A percentile compares a stretch with the other conserved stretches of the same genome.
These are phyloP conservation scores for Morus bassanus DNA, from an alignment of 2,797 vertebrate genomes.

Conservation along the genomic window DNA sequence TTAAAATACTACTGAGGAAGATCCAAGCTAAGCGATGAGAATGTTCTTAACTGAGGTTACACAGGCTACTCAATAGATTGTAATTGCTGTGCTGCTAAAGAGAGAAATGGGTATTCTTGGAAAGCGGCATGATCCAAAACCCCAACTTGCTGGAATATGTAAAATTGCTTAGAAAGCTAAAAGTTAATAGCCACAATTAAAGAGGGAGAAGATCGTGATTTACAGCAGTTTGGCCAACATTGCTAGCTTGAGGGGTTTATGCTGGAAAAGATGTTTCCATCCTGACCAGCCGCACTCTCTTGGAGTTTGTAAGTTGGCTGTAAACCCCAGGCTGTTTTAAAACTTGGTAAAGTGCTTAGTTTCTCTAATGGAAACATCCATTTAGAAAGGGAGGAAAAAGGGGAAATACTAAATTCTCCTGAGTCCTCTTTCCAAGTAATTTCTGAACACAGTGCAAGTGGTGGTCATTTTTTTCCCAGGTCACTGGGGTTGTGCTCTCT, in stretches of 20 bases:
- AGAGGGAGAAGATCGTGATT: background rate
- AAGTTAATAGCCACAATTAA: background rate
- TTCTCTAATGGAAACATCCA: background rate
- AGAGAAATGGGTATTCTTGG: background rate
- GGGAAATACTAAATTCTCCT: background rate
- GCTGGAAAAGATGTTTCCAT: background rate
- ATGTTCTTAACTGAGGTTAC: background rate
- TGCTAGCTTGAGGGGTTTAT: background rate
- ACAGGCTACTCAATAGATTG: background rate
- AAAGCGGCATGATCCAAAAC: background rate
- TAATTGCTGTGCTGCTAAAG: background rate
- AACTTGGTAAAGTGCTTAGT: background rate
- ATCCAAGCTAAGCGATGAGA: background rate
- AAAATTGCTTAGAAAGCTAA: background rate
- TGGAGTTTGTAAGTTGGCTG: background rate
- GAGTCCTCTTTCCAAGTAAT: background rate
- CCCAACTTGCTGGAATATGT: background rate
- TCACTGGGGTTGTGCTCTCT: background rate
- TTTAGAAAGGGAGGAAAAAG: background rate
- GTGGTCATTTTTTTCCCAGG: background rate
- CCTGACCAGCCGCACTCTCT: fast-evolving
- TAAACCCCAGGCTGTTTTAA: background rate
- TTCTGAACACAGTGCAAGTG: background rate
- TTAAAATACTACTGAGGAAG: background rate
- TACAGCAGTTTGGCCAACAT: background rate